Base-by-base conservation (phyloP, 1,140 invertebrate species). In the Cataglyphis hispanica region DNA sequence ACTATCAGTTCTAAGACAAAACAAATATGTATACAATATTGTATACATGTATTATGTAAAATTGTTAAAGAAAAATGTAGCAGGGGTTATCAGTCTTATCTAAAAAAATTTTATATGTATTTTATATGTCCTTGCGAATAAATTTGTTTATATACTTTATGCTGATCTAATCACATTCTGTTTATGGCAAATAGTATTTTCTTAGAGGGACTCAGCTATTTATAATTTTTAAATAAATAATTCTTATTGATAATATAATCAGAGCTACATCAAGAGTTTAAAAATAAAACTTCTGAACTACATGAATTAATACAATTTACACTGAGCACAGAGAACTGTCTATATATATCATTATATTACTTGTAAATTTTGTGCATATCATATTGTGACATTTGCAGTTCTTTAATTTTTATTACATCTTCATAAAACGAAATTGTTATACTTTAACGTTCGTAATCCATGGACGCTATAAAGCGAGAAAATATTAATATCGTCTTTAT, bases 321-420 rank as follows among this genome's bases (percentile, higher is more conserved):
- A 66, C 16, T 72, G 53, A 60, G 37, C 53, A 80, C 8, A 43
- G n/a, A 83, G 27, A 87, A 61, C 53, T 77, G 58, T 75, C 50
- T 76, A 85, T 31, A 87, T 50, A 46, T n/a, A 77, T 25, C 27
- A 83, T 25, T 83, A 61, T 61, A 60, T 60, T 43, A 72, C 10
- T 72, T 74, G 46, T 50, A 50, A 50, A 50, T 25, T 81, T 83
- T 83, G 78, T 83, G 78, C 78, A 83, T 43, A 22, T 60, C 43
- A 2, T 43, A 22, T 60, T 70, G 27, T 70, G 27, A 34, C 22
- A 64, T 72, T 34, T 58, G 34, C 19, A 60, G 37, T 72, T n/a
- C 0, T 74, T 61, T 46, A 43, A 43, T 31, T 53, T 25, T 43
- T 34, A 43, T 60, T 34, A 43, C 2, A 25, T 13, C 40, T 40